Percentiles rank a stretch among this genome's conserved stretches.
phyloP scores from a whole-genome alignment of 1,140 invertebrate genomes.

The Drosophila sproati region DNA sequence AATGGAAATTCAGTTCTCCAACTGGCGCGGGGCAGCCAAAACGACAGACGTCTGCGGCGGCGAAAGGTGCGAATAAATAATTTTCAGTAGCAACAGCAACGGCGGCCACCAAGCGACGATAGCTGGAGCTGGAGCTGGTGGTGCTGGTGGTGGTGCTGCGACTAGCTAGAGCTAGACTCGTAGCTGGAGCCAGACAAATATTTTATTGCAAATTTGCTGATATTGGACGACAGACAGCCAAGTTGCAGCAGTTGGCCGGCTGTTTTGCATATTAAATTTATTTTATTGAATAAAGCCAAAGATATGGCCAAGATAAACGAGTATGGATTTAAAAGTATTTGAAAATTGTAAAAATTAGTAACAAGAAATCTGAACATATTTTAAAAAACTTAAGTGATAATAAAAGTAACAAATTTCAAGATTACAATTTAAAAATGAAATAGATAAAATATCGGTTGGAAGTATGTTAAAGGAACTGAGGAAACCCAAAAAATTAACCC shows the following conservation, averaged over 20 bases:
- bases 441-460: too few relatives aligned
- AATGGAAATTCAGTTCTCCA: conserved; percentile 64
- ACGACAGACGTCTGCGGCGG: conserved; percentile 48
- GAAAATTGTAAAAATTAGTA: background rate
- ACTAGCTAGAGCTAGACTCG: conserved; percentile 12
- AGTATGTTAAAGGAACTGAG: too few relatives aligned
- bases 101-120: conserved; percentile 42
- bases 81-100: conserved; percentile 67
- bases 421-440: too few relatives aligned
- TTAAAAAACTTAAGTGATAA: too few relatives aligned
- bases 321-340: conserved; percentile 34
- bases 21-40: conserved; percentile 1
- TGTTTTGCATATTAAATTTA: conserved; percentile 83
- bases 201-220: conserved; percentile 82
- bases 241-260: conserved; percentile 49
- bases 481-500: too few relatives aligned
- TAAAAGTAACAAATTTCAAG: too few relatives aligned
- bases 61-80: conserved; percentile 82
- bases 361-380: background rate
- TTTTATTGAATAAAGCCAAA: conserved; percentile 74
- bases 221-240: conserved; percentile 73
- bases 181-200: conserved; percentile 73
- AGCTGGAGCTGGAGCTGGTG: conserved; percentile 31
- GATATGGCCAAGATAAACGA: conserved; percentile 58
- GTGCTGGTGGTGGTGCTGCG: background rate